Percentiles rank a stretch among this genome's conserved stretches.
These are phyloP conservation scores for Percopsis omiscomaycus DNA, from an alignment of 2,797 vertebrate species.

Conservation along the genomic window DNA sequence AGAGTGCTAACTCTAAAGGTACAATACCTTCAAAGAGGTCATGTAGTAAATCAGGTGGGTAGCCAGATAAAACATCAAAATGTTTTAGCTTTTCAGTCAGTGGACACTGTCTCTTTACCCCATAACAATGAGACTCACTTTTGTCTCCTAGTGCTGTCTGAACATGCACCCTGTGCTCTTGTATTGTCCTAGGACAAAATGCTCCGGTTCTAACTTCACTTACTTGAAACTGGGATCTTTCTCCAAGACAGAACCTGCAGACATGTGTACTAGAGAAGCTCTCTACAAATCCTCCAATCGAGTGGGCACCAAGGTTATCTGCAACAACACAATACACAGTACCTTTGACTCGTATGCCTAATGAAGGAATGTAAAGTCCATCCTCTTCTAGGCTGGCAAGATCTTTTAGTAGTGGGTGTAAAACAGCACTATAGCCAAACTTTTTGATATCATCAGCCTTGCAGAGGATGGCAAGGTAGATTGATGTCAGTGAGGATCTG, in stretches of 20 bases:
- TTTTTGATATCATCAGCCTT: constrained; percentile 19
- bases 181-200: constrained; percentile 22
- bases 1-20: constrained; percentile 32
- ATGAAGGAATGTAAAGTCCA: constrained; percentile 21
- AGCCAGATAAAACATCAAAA: constrained; percentile 36
- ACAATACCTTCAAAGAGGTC: constrained; percentile 39
- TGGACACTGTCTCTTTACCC: constrained; percentile 40
- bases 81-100: constrained; percentile 32
- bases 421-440: constrained; percentile 22
- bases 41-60: constrained; percentile 30
- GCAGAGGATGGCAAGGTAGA: constrained; percentile 28
- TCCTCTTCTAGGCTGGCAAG: constrained; percentile 32
- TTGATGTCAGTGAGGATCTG: constrained; percentile 15
- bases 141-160: constrained; percentile 12
- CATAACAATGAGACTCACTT: constrained; percentile 24
- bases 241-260: constrained; percentile 30
- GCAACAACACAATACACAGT: constrained; percentile 26
- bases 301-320: constrained; percentile 24
- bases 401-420: constrained; percentile 25
- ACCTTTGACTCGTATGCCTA: constrained; percentile 29
- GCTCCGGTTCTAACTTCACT: constrained; percentile 27
- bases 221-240: constrained; percentile 31
- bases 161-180: constrained; percentile 18
- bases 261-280: constrained; percentile 20
- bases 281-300: constrained; percentile 28